Evolutionary conservation across 1,140 invertebrate species (phyloP), one percentile per base, ranked within the genome.

Genomic region (Temnothorax longispinosus): DNA sequence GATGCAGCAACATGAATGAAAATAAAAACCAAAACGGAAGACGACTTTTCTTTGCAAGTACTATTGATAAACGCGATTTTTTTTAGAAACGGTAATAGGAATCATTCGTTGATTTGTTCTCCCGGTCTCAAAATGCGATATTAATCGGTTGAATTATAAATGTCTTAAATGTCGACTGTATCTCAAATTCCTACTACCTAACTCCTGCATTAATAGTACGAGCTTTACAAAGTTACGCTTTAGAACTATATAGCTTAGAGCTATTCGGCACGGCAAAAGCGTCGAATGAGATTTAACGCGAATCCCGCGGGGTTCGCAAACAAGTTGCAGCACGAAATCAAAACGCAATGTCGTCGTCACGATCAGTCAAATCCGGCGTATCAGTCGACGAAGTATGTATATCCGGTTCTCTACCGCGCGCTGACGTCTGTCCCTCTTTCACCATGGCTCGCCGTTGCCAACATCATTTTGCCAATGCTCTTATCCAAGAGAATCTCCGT

Each of bases 401-500:
- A 82, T 82, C 67, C 41, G 41, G 11, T 62, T 75, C 27, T n/a
- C 27, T n/a, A 47, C 41, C 27, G 64, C 32, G 41, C 21, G 41
- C 52, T 3, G 15, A 27, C 27, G 18, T 69, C 67, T 74, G 11
- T 71, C 65, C 65, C 52, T 60, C 67, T 11, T 50, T 44, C 52
- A 15, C 11, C 38, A 3, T 10, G 13, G 35, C 64, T 65, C 38
- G 4, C 50, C 50, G 35, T 50, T 41, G 71, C 32, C 44, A 4
- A 13, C 52, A n/a, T 77, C 47, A 50, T 71, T 71, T 71, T 62
- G 56, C 44, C 58, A 56, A 32, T 15, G 41, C 50, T 47, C 69
- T 71, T 90, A 90, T 88, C 88, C 58, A 8, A 64, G 71, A 74
- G 88, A 58, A 90, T 89, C 89, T 80, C 78, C 64, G 6, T 41